Evolutionary conservation across 2,797 vertebrate genomes (phyloP), one percentile per base, ranked within the genome.

Genomic region (Potorous gilbertii): DNA sequence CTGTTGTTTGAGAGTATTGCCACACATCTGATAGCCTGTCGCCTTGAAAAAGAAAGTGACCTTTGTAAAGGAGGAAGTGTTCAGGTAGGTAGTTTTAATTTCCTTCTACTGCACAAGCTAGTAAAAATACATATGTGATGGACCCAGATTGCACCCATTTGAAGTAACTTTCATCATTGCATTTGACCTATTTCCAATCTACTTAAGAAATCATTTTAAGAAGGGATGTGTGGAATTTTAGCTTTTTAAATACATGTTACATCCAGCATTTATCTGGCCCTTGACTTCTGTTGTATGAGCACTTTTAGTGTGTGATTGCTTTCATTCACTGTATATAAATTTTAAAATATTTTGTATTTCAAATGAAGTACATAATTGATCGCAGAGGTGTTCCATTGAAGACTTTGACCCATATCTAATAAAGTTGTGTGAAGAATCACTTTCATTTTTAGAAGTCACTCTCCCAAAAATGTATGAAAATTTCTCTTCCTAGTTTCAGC

Each of bases 121-220:
- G 89, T 56, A 87, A 87, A 94, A 55, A 90, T 40, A 8, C 5
- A 56, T 2, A 40, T 2, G 18, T 29, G 46, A 0, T 74, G 10
- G 62, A 57, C 55, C 2, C 13, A 40, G n/a, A 18, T 21, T 57
- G 50, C 34, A 34, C 16, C 56, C 89, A 16, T 91, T 18, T 18
- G 90, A 34, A 81, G 52, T 50, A 52, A 50, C 56, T 16, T 9
- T 31, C n/a, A 29, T 81, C 21, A 14, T 94, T 81, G 74, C 34
- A 5, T 24, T 40, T 55, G n/a, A 14, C 59, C 74, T 57, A 2
- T 94, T 94, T 94, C 54, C 90, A 55, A 92, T 40, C 27, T 40
- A 57, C 81, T 57, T 52, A 56, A 92, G 93, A 74, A 93, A 46
- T 57, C 66, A 55, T 18, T 97, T 57, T 95, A 92, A 93, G 87